Base-by-base conservation (phyloP, 2,797 vertebrate genomes). In the Aulostomus chinensis region DNA sequence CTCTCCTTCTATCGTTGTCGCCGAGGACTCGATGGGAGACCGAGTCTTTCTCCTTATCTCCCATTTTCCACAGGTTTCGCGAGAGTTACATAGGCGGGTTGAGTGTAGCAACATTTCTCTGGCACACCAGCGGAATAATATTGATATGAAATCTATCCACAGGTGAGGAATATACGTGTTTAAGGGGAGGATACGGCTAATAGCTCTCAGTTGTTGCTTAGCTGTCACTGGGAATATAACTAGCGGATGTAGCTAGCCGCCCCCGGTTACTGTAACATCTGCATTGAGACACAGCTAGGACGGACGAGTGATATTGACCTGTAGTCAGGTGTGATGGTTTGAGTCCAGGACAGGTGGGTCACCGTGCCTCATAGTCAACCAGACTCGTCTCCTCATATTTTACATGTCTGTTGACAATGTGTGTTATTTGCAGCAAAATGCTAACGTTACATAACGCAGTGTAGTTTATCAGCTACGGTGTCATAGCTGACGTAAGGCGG, bases 111-210 rank as follows among this genome's bases (percentile, higher is more conserved):
- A 63, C 80, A 58, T 83, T 85, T 85, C 74, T 76, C 72, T 72
- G 84, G 78, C 72, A 79, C 78, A 75, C 69, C 76, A 83, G 72
- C 63, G 20, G 63, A 76, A 58, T 59, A 65, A 58, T 78, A 85
- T 65, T 70, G 90, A 84, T 70, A 90, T 93, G 90, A 89, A 87
- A 85, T 88, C 87, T 76, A 77, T 82, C 49, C 86, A 71, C 87
- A 91, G 90, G 92, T 92, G 92, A 89, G 58, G 40, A 11, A 15
- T 37, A 40, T 18, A 2, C 53, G 7, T 26, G 8, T 35, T 2
- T 28, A 15, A 5, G 2, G 5, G n/a, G 20, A 26, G 9, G 36
- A 43, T 24, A 14, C 5, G 21, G 21, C 25, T 13, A 31, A 37
- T 21, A 28, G 29, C 26, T 10, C 5, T 2, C 51, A 5, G 49